Base-by-base conservation (phyloP, 2,113 vertebrate genomes). In the Nerophis ophidion region DNA sequence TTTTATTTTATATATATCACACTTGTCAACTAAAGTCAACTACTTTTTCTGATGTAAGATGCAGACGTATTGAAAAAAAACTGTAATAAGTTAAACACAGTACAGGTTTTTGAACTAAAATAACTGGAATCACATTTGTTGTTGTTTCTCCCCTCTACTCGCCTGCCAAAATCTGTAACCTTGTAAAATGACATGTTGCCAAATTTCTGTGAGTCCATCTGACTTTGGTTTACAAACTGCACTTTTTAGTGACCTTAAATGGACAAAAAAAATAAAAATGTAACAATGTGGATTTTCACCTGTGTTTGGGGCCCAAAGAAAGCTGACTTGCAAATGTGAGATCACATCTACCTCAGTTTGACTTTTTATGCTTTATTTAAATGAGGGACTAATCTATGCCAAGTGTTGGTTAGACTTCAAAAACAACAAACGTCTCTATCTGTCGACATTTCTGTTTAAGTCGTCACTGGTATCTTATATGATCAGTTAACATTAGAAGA, bases 181-280 rank as follows among this genome's bases (percentile, higher is more conserved):
- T 60, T 57, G 17, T 15, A 57, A 58, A 45, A 60, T 59, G 68
- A 76, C 42, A 61, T 47, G 17, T 72, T 70, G 68, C 68, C 66
- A 75, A 63, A 73, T 62, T 50, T 55, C 52, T 68, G 55, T 71
- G 67, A 71, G 72, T 70, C 65, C 63, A 70, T 76, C 70, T 66
- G 61, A 76, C 44, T 80, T 71, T 60, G 6, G 42, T 82, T 78
- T 74, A 76, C 71, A 68, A 76, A 66, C 48, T 63, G 48, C 15
- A 11, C 63, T 66, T 70, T 56, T 71, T 63, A 65, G 50, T 74
- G 75, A 72, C 75, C 72, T 77, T 58, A 76, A 77, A 70, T 80
- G 65, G 80, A 79, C 75, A 8, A 5, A 67, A 66, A 26, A 61
- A 70, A 44, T 50, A 69, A 76, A 71, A 71, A 70, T 57, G 51